Conservation (phyloP, 2,797 vertebrate genomes). For the Phrynocephalus guinanensis region DNA sequence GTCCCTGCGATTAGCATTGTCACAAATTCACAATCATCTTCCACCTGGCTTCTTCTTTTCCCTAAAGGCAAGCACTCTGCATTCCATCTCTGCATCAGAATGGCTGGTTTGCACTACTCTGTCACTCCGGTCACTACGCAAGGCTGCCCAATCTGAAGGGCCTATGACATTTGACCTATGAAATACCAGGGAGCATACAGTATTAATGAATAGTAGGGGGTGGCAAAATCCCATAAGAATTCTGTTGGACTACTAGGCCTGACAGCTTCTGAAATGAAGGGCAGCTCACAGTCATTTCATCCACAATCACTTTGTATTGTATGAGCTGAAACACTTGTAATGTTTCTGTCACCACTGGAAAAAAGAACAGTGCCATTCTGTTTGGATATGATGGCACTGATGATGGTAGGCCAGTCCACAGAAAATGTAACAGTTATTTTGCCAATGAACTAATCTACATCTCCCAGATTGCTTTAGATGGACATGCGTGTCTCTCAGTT, state of each 20-base stretch:
- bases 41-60: neutral
- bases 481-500: no score
- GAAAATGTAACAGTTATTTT: no score
- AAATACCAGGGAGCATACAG: neutral
- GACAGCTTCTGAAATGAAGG: neutral
- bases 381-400: no score
- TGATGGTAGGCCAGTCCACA: no score
- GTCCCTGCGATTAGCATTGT: neutral
- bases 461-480: no score
- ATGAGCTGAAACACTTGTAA: neutral
- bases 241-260: no score
- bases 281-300: neutral
- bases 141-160: slow-evolving; percentile 23
- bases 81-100: neutral
- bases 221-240: neutral
- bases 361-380: no score
- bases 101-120: neutral
- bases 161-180: slow-evolving; percentile 27
- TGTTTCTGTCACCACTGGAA: no score
- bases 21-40: neutral
- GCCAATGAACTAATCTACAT: no score
- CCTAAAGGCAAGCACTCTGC: neutral
- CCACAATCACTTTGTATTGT: neutral
- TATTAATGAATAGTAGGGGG: neutral
- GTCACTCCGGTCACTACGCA: neutral